Base-by-base conservation (phyloP, 1,140 invertebrate genomes). In the Drosophila gunungcola region DNA sequence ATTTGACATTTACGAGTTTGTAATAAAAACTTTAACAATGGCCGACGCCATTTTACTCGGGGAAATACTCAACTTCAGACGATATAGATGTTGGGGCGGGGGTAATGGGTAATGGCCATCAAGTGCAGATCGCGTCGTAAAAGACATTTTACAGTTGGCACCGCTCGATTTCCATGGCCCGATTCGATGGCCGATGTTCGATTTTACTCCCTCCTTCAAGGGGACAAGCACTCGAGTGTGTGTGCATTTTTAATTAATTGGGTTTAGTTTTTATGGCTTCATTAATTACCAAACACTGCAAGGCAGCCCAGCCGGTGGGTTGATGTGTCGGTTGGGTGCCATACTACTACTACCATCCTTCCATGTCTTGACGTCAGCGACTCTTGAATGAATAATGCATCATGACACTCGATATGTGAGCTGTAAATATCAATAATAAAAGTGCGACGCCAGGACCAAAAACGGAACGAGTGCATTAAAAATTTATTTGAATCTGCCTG, bases 191-290 rank as follows among this genome's bases (percentile, higher is more conserved):
- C 13, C 68, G 3, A 43, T 61, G 67, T 41, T 48, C 67, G 42
- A 70, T 70, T 48, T 49, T 39, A 12, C 63, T 51, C 16, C 67
- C 16, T 55, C 25, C 67, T 29, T 38, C 13, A 29, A 6, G 48
- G 32, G 16, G 16, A 21, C 16, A 36, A 25, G 27, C 10, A 49
- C 53, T 75, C 46, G 21, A 53, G 42, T 64, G 45, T 76, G 58
- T 89, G 74, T 86, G 88, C 88, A 91, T 91, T 91, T 91, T 91
- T 91, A 91, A 91, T 91, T 91, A 91, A 91, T 91, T 88, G 88
- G 73, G 80, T 91, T 80, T 91, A 88, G 83, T 91, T 91, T 91
- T 91, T 91, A 91, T 91, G 88, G 88, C 83, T 91, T 91, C 88
- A 91, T 91, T 91, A 91, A 91, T 91, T 91, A 90, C 82, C 69